Conservation (phyloP, 2,797 vertebrate genomes). For the Chrysocyon brachyurus region DNA sequence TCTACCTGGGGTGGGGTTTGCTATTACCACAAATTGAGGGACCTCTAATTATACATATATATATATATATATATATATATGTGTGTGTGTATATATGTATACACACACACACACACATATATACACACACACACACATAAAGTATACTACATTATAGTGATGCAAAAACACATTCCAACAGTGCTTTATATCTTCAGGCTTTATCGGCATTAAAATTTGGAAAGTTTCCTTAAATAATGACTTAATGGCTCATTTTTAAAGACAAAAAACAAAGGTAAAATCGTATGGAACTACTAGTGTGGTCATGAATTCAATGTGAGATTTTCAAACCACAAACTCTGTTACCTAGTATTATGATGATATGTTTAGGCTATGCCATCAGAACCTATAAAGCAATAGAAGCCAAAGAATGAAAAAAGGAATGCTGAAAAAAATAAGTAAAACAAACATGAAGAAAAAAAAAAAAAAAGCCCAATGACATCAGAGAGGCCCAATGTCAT, state of each 20-base stretch:
- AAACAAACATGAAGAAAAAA: neutral
- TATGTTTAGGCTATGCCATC: slow-evolving; percentile 59
- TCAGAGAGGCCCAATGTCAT: slow-evolving; percentile 60
- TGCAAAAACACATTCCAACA: neutral
- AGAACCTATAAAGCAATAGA: slow-evolving; percentile 60
- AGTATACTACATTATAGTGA: neutral
- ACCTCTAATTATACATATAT: neutral
- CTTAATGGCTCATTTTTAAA: neutral
- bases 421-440: neutral
- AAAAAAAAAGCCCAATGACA: slow-evolving; percentile 46
- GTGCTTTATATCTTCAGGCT: neutral
- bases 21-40: slow-evolving; percentile 9
- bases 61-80: too few species aligned
- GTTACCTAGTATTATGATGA: neutral
- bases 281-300: neutral
- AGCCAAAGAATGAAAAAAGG: slow-evolving; percentile 54
- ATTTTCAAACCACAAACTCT: slow-evolving; percentile 35
- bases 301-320: neutral
- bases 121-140: too few species aligned
- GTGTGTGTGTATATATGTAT: accelerated
- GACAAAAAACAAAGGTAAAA: neutral
- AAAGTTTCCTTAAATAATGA: neutral
- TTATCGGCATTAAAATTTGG: slow-evolving; percentile 46
- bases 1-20: slow-evolving; percentile 5
- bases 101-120: too few species aligned